Percentiles rank a stretch among this genome's conserved stretches.
Evolutionary conservation across 2,888 invertebrate genomes (phyloP).

Genomic region (Diarsia mendica): DNA sequence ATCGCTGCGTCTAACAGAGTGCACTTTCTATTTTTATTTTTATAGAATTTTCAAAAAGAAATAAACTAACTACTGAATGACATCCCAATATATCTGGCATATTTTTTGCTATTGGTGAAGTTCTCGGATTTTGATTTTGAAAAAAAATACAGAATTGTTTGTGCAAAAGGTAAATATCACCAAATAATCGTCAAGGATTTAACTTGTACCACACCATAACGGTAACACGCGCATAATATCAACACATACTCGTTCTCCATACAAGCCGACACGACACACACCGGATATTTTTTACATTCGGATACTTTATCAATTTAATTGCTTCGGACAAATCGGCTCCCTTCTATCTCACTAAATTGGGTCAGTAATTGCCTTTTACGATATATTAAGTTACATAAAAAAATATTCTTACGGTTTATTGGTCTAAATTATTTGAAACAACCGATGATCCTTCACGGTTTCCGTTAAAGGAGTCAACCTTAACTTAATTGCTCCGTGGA

Average conservation of each 20-base stretch:
- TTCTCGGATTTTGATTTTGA: neutral
- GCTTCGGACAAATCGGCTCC: conserved; percentile 50
- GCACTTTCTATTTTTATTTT: neutral
- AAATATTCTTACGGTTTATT: conserved; percentile 30
- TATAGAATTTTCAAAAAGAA: neutral
- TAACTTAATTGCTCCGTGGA: conserved; percentile 41
- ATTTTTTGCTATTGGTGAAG: neutral
- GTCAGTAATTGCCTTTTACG: conserved; percentile 38
- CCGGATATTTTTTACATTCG: conserved; percentile 70
- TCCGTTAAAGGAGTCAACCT: conserved; percentile 50
- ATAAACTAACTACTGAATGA: no score
- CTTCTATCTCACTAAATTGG: conserved; percentile 46
- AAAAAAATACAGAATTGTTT: neutral
- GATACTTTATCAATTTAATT: conserved; percentile 61
- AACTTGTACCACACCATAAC: conserved; percentile 70
- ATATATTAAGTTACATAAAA: conserved; percentile 19
- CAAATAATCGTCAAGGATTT: conserved; percentile 26
- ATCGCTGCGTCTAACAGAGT: neutral
- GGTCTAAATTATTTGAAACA: conserved; percentile 32
- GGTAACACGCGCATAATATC: conserved; percentile 74
- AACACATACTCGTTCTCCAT: conserved; percentile 67
- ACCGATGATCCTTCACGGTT: conserved; percentile 63
- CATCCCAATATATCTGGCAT: neutral
- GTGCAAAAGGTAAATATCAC: neutral
- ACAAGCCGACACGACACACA: conserved; percentile 68